Evolutionary conservation across 2,113 vertebrate genomes (phyloP), one percentile per base, ranked within the genome.

Genomic region (human): DNA sequence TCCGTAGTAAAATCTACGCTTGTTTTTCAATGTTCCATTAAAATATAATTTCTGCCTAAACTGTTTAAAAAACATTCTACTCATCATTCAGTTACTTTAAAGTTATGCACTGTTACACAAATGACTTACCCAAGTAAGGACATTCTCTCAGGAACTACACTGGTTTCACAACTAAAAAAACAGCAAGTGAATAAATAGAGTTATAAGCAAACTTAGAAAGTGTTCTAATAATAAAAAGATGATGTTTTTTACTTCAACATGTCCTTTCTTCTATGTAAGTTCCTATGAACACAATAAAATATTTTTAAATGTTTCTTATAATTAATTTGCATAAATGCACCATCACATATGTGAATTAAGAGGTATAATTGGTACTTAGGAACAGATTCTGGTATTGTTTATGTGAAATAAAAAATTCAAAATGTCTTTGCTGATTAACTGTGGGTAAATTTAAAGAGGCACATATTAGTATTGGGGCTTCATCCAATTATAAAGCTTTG

Each of bases 31-130:
- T 55, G 17, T 89, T 89, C 40, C 82, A 78, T 91, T 94, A 90
- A 97, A 93, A 93, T 79, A 79, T 13, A 87, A 92, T 87, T 93
- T 93, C 75, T 93, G 35, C 48, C 43, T 91, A 76, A 86, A 84
- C 22, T 94, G 23, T 87, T 88, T 95, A 50, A 90, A 96, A 96
- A 85, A 81, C 43, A 93, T 78, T 76, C 5, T 25, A 73, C 35
- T 94, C 82, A 80, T 85, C 76, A 64, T 89, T 95, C 50, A 88
- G 66, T 90, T 88, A 55, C 57, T 89, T 52, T 38, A 3, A 12
- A 72, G 66, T 70, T 97, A 14, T 45, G 8, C 66, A n/a, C 40
- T 52, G 50, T 66, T 35, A 78, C 52, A 87, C 38, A 92, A 89
- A 84, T 55, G 18, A 22, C 4, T 5, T 32, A n/a, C 25, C 27